Evolutionary conservation across 2,888 invertebrate species (phyloP).

Genomic region (Homarus gammarus): DNA sequence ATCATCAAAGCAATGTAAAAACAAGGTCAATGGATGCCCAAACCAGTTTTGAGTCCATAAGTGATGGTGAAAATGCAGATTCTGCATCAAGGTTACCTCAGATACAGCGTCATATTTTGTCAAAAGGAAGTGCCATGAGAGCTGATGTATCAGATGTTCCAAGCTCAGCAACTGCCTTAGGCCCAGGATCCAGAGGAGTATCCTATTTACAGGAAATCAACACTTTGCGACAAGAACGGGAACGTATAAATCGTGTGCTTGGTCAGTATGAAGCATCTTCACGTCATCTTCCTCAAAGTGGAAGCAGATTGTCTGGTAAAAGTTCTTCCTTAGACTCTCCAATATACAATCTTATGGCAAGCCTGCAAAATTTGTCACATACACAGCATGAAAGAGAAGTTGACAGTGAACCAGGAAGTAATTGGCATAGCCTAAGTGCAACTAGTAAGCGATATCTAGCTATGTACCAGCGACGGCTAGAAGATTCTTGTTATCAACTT

Average conservation of each 20-base stretch:
- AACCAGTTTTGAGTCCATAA: conserved; percentile 54
- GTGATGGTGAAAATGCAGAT: conserved; percentile 40
- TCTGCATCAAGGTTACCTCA: background rate
- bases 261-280: conserved; percentile 16
- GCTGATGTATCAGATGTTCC: background rate
- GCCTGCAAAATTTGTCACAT: conserved; percentile 25
- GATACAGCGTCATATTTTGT: background rate
- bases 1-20: conserved; percentile 6
- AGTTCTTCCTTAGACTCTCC: conserved; percentile 62
- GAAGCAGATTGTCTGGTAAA: background rate
- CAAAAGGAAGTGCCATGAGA: background rate
- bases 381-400: conserved; percentile 5
- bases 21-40: conserved; percentile 27
- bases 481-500: conserved; percentile 58
- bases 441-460: conserved; percentile 43
- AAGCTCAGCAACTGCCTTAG: background rate
- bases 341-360: conserved; percentile 35
- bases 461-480: conserved; percentile 48
- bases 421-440: conserved; percentile 17
- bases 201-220: conserved; percentile 35
- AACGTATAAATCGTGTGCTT: conserved; percentile 34
- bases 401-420: background rate
- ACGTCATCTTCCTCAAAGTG: background rate
- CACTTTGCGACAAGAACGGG: conserved; percentile 38
- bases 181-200: background rate